Conservation (phyloP, 2,113 vertebrate genomes). For the Istiophorus platypterus region DNA sequence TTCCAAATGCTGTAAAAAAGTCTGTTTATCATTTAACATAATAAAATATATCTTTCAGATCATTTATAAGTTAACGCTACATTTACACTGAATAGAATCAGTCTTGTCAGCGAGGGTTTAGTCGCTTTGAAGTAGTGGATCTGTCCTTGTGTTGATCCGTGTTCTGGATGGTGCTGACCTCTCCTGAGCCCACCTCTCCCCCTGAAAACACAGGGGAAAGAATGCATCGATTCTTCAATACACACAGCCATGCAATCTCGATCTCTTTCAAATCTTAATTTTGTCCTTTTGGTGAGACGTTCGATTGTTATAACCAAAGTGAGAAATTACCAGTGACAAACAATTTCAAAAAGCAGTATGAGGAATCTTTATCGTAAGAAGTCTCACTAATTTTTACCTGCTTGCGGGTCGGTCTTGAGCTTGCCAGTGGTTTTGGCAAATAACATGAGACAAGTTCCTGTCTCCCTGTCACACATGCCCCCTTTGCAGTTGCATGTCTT, state of each 20-base stretch:
- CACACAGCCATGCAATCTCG: neutral
- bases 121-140: constrained; percentile 85
- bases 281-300: neutral
- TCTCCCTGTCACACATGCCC: constrained; percentile 94
- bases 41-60: constrained; percentile 83
- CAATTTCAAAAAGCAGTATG: neutral
- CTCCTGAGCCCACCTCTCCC: constrained; percentile 90
- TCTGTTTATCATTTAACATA: constrained; percentile 64
- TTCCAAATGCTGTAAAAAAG: constrained; percentile 70
- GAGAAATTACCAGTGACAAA: neutral
- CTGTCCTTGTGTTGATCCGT: constrained; percentile 83
- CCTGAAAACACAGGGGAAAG: constrained; percentile 57
- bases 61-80: constrained; percentile 87
- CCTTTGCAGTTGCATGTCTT: constrained; percentile 92
- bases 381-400: constrained; percentile 80
- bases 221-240: neutral
- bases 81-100: constrained; percentile 74
- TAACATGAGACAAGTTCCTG: constrained; percentile 92
- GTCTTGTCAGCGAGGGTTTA: constrained; percentile 90
- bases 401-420: constrained; percentile 78
- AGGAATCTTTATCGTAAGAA: neutral
- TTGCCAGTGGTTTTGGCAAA: constrained; percentile 87
- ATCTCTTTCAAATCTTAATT: neutral
- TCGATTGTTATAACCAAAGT: neutral
- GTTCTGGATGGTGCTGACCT: constrained; percentile 83